Evolutionary conservation across 2,797 vertebrate genomes (phyloP), one percentile per base, ranked within the genome.

Genomic region (Amphiprion clarkii): DNA sequence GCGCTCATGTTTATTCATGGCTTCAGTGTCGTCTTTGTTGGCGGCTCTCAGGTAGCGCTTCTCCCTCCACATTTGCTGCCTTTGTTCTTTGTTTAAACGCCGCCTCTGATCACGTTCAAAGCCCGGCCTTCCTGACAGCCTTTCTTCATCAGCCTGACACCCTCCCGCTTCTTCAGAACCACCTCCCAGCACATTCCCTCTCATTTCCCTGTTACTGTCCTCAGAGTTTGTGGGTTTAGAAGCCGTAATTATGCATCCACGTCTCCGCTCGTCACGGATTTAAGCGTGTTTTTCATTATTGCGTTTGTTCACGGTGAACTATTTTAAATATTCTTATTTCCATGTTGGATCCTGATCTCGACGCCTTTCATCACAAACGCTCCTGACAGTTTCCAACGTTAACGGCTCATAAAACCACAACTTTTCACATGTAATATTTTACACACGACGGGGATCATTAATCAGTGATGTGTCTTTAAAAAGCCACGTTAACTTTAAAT

Each of bases 51-150:
- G 91, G 91, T 86, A 71, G 86, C 79, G 79, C 84, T 71, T 74
- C 89, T 88, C 89, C 27, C 91, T 91, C 87, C 86, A 80, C 51
- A 71, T 85, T 88, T 83, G 64, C 84, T 55, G 78, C 60, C 78
- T 89, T 89, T 93, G 87, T 89, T 91, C 84, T 93, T 71, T 52
- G 74, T 93, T 80, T 92, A 92, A 93, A 92, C 74, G 80, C 59
- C 66, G 79, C 81, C 84, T 93, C 69, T 93, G 92, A 93, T 93
- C 88, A 91, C 19, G 87, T 88, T 89, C 81, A 90, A 88, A 90
- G 88, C 83, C 9, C 67, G 25, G 63, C 62, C 60, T 66, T 80
- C 52, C 73, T 91, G 89, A 91, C 92, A 90, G 88, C 80, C 84
- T 71, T 40, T 85, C 84, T 73, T 86, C 81, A 79, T 81, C 82